phyloP scores from a whole-genome alignment of 2,797 vertebrate species.

The Schizopygopsis malacanthus region DNA sequence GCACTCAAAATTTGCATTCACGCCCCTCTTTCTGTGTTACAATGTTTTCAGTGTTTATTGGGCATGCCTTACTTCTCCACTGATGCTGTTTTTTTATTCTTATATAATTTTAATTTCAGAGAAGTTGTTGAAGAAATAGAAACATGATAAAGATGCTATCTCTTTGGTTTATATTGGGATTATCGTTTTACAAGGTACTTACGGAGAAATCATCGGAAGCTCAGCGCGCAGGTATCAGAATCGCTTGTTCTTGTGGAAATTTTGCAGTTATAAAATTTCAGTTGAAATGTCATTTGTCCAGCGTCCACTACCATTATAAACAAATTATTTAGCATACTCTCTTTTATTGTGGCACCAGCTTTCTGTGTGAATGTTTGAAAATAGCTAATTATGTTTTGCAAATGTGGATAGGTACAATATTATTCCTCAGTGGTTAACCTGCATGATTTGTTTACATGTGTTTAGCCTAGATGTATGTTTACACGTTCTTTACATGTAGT shows the following conservation, averaged over 20 bases:
- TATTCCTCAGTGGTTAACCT: not conserved
- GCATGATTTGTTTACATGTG: not conserved
- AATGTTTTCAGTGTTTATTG: conserved; percentile 3
- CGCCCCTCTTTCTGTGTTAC: not conserved
- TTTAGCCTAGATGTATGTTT: not conserved
- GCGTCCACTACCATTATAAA: not conserved
- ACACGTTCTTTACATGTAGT: not conserved
- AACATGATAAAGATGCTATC: not conserved
- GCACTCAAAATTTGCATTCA: not conserved
- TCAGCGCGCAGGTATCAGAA: conserved; percentile 15
- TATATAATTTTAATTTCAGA: not conserved
- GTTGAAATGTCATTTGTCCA: not conserved
- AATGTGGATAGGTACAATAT: not conserved
- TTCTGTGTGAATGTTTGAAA: not conserved
- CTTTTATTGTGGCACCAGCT: not conserved
- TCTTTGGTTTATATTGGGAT: not conserved
- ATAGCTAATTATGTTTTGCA: not conserved
- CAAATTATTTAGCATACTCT: not conserved
- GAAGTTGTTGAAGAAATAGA: not conserved
- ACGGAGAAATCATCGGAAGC: not conserved
- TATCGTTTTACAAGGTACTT: not conserved
- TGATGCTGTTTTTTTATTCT: not conserved
- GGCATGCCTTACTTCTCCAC: not conserved
- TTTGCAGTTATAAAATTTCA: not conserved
- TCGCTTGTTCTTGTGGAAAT: not conserved